A percentile compares a stretch with the other conserved stretches of the same genome.
Conservation (phyloP, 2,113 vertebrate species). For the Heterochromis multidens region DNA sequence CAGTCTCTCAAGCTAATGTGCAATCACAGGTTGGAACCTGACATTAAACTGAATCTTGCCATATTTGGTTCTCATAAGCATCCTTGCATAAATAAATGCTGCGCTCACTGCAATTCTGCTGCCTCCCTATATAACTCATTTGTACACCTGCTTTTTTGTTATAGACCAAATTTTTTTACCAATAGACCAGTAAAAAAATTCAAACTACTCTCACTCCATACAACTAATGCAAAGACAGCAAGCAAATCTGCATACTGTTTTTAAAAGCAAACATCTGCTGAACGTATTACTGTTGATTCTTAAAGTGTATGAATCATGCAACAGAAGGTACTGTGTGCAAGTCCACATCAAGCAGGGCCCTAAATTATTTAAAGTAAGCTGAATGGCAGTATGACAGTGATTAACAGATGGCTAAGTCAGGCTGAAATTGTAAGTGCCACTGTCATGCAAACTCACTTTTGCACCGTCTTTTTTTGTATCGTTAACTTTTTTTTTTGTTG, state of each 20-base stretch:
- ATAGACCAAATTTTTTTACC: background rate
- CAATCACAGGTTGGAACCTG: constrained; percentile 64
- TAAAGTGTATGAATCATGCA: constrained; percentile 50
- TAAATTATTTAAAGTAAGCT: constrained; percentile 60
- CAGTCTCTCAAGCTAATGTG: constrained; percentile 65
- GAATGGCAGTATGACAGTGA: constrained; percentile 6
- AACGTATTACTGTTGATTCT: background rate
- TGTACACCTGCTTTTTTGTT: background rate
- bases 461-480: no score
- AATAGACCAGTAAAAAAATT: background rate
- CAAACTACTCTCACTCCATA: background rate
- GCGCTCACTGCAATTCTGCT: background rate
- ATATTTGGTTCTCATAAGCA: constrained; percentile 51
- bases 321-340: constrained; percentile 19
- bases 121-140: constrained; percentile 15
- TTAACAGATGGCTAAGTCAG: constrained; percentile 23
- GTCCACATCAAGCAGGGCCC: constrained; percentile 12
- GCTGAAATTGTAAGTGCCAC: background rate
- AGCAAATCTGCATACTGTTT: background rate
- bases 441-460: background rate
- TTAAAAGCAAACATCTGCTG: background rate
- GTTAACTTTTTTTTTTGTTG: background rate
- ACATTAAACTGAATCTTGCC: constrained; percentile 58
- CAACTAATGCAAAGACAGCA: background rate
- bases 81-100: constrained; percentile 35